phyloP scores from a whole-genome alignment of 2,888 invertebrate species.

The Penaeus monodon region DNA sequence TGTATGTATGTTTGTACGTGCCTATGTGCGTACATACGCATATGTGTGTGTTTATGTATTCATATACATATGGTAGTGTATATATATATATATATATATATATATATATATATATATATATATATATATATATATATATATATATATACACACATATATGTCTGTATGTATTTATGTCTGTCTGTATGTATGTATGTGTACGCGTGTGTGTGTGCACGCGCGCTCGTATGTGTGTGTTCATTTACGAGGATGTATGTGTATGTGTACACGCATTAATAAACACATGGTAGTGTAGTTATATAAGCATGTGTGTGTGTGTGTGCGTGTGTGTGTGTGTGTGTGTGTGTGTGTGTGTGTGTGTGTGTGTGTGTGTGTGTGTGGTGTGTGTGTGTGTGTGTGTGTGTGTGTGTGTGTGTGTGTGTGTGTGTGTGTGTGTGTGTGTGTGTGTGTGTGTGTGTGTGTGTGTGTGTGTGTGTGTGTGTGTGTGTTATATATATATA shows the following conservation, averaged over 20 bases:
- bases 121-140: not conserved
- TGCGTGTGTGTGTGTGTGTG: too few species aligned
- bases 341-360: too few species aligned
- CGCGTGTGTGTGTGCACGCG: conserved; percentile 13
- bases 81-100: not conserved
- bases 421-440: conserved; percentile 29
- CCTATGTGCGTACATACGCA: not conserved
- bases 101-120: too few species aligned
- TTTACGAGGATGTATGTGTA: not conserved
- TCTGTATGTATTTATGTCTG: not conserved
- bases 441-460: not conserved
- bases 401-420: not conserved
- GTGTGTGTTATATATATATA: too few species aligned
- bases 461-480: too few species aligned
- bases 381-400: not conserved
- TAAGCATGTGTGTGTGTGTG: not conserved
- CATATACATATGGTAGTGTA: conserved; percentile 4
- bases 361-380: not conserved
- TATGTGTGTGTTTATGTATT: conserved; percentile 19
- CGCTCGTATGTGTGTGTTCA: conserved; percentile 10
- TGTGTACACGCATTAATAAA: too few species aligned
- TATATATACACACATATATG: conserved; percentile 1
- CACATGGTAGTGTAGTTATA: not conserved
- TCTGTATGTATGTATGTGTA: conserved; percentile 7
- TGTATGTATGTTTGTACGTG: not conserved